These are phyloP conservation scores for Diphyllodes magnificus DNA, from an alignment of 2,113 vertebrate genomes.

Conservation along the genomic window DNA sequence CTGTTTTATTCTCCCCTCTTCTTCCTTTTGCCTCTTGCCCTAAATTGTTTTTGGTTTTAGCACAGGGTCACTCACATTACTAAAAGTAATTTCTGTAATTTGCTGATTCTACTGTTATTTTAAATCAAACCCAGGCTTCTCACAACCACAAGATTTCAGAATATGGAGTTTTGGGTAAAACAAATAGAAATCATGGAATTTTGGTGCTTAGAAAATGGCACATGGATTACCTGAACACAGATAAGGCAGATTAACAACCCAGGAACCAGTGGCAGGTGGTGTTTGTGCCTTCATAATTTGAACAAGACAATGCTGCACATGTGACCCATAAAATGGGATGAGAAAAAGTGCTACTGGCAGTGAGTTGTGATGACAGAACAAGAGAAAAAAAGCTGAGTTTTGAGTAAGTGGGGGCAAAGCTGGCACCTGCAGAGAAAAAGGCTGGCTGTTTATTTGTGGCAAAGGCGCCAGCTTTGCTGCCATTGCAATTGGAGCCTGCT, in stretches of 20 bases:
- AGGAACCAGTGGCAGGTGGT: constrained; percentile 8
- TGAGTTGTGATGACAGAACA: not conserved
- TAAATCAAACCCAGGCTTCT: not conserved
- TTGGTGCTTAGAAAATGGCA: not conserved
- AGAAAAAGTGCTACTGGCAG: not conserved
- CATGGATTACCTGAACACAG: not conserved
- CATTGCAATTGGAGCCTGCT: not conserved
- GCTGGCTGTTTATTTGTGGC: not conserved
- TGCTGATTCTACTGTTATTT: not conserved
- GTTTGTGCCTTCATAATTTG: not conserved
- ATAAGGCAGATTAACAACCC: not conserved
- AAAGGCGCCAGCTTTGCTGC: not conserved
- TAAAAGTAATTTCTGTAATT: not conserved
- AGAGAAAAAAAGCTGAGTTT: not conserved
- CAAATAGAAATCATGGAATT: not conserved
- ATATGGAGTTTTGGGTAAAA: not conserved
- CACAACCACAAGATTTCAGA: not conserved
- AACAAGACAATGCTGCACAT: not conserved
- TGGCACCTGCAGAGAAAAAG: not conserved
- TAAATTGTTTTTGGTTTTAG: not conserved
- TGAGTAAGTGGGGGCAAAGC: not conserved
- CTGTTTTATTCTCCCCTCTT: not conserved
- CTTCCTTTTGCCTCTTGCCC: not conserved
- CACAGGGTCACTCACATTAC: rapidly evolving
- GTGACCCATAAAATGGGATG: not conserved